Percentiles rank a stretch among this genome's conserved stretches.
Evolutionary conservation across 2,113 vertebrate species (phyloP).

Genomic region (Typhlomys cinereus): DNA sequence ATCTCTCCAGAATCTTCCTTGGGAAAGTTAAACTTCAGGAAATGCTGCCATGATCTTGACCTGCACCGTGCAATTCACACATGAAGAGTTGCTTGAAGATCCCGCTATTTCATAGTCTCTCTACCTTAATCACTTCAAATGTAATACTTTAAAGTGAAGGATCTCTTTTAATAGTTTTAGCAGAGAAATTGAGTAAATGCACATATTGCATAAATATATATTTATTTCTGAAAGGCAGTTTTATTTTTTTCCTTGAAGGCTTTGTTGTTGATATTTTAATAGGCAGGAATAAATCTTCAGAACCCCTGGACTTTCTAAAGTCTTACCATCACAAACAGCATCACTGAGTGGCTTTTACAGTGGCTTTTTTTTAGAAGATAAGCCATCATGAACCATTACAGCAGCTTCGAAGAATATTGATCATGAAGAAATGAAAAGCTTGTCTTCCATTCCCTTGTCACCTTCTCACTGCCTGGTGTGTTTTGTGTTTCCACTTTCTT

Average conservation of each 20-base stretch:
- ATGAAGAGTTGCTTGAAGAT: background rate
- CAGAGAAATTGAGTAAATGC: constrained; percentile 3
- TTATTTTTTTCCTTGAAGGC: constrained; percentile 6
- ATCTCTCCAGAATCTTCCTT: background rate
- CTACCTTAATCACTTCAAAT: background rate
- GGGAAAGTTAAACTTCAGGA: background rate
- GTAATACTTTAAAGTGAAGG: constrained; percentile 1
- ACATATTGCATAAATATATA: background rate
- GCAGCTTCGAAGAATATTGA: background rate
- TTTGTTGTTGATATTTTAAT: background rate
- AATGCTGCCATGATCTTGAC: accelerated
- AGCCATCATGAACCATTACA: background rate
- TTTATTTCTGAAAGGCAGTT: background rate
- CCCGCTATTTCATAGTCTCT: background rate
- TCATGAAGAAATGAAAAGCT: background rate
- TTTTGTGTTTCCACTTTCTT: background rate
- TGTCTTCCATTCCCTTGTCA: background rate
- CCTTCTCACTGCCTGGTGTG: background rate
- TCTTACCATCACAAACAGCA: background rate
- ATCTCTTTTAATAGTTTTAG: background rate
- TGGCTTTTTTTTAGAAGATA: background rate
- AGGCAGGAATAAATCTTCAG: background rate
- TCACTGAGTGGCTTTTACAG: background rate
- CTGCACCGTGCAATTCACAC: background rate
- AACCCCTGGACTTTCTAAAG: background rate